A percentile compares a stretch with the other conserved stretches of the same genome.
Evolutionary conservation across 2,797 vertebrate species (phyloP).

Genomic region (Pipistrellus nathusii): DNA sequence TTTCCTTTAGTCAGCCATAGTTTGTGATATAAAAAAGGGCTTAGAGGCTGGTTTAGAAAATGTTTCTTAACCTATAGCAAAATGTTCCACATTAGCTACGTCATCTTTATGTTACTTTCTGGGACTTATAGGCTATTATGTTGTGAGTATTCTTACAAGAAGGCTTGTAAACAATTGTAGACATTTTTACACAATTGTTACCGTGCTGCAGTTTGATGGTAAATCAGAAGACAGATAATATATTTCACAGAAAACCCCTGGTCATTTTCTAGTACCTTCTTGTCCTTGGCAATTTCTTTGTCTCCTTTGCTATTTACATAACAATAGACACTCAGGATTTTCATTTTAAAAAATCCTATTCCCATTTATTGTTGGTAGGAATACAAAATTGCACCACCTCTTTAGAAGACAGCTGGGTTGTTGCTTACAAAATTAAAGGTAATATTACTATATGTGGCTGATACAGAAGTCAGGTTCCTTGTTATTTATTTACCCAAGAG

Average conservation of each 20-base stretch:
- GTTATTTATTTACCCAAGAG: not conserved
- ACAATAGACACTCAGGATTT: not conserved
- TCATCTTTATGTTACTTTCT: not conserved
- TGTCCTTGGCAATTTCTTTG: not conserved
- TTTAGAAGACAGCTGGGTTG: not conserved
- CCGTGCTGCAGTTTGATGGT: not conserved
- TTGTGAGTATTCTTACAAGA: not conserved
- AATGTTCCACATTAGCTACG: not conserved
- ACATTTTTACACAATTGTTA: not conserved
- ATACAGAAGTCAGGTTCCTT: not conserved
- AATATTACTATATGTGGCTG: not conserved
- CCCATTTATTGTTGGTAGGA: not conserved
- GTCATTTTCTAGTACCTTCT: not conserved
- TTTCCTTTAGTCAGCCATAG: not conserved
- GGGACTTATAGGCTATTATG: not conserved
- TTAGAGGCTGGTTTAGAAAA: not conserved
- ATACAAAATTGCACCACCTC: not conserved
- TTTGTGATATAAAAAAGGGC: not conserved
- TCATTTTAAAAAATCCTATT: not conserved
- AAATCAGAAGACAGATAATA: not conserved
- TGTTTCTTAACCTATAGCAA: not conserved
- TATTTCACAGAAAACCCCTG: not conserved
- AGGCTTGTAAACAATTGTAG: not conserved
- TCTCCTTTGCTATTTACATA: conserved; percentile 32
- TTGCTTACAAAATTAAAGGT: not conserved